Evolutionary conservation across 2,888 invertebrate genomes (phyloP), one percentile per base, ranked within the genome.

Genomic region (Gastrophysa polygoni): DNA sequence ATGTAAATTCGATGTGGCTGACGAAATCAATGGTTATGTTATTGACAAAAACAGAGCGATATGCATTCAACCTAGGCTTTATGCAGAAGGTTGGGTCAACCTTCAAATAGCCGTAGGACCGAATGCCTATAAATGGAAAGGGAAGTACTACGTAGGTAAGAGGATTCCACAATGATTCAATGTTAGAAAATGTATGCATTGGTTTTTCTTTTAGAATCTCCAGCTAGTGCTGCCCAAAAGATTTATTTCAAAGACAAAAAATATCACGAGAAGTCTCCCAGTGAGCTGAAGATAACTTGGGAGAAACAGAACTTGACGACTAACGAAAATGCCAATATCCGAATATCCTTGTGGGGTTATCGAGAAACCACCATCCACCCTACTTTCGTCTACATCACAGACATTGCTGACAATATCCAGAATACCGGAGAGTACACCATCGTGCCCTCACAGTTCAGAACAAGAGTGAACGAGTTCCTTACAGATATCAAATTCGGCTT

Each of bases 321-420:
- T 34, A 93, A 92, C 77, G 82, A 86, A 32, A 90, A 90, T 74
- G 90, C 92, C 0, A 87, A 87, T 49, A 87, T 96, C 0, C 88
- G 89, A 69, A 91, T 96, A 71, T 92, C 92, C 0, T 80, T 96
- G 10, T 96, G 92, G 92, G 96, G 96, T 0, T 96, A 96, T 82
- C 87, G 91, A 54, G 96, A 96, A 81, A 87, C 89, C 0, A 92
- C 91, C 0, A 93, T 92, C 60, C 82, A 84, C 50, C 96, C 96
- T 0, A 90, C 94, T 75, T 82, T 96, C 48, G 86, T 93, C 63
- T 95, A 86, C 76, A 95, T 96, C 60, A 91, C 91, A 65, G 84
- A 88, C 69, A 85, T 94, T 51, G 91, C 91, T 78, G 85, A 86
- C 11, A 75, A 73, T 55, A 69, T 78, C 6, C 75, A 75, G 58